A percentile compares a stretch with the other conserved stretches of the same genome.
Conservation (phyloP, 2,113 vertebrate genomes). For the Cyprinodon tularosa region DNA sequence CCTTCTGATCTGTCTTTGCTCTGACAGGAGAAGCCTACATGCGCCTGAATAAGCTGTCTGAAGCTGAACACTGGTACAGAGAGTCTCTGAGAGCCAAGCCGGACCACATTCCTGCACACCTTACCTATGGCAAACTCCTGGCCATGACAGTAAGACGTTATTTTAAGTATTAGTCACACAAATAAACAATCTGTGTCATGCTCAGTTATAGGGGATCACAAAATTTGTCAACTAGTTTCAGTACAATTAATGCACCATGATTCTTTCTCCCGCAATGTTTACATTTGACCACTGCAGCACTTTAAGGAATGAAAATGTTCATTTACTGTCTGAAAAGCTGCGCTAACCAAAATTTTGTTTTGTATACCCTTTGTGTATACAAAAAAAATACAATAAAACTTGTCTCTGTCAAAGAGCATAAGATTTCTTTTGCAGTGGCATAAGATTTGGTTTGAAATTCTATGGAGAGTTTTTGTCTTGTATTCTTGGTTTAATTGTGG, state of each 20-base stretch:
- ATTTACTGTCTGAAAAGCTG: too few species aligned
- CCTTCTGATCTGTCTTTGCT: constrained; percentile 36
- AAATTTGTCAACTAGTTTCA: background rate
- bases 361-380: too few species aligned
- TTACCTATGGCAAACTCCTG: constrained; percentile 95
- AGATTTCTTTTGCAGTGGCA: background rate
- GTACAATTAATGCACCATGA: background rate
- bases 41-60: constrained; percentile 88
- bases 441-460: background rate
- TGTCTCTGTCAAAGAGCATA: too few species aligned
- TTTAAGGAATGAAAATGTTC: too few species aligned
- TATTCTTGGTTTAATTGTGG: background rate
- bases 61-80: constrained; percentile 93
- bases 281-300: too few species aligned
- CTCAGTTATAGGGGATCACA: background rate
- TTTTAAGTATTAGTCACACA: background rate
- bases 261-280: too few species aligned
- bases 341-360: too few species aligned
- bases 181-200: rapidly evolving
- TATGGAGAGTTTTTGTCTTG: background rate
- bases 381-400: too few species aligned
- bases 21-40: constrained; percentile 93
- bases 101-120: constrained; percentile 96
- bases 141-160: constrained; percentile 86
- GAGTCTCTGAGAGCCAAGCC: constrained; percentile 93